These are phyloP conservation scores for Gadopsis marmoratus DNA, from an alignment of 2,797 vertebrate genomes.

Conservation along the genomic window DNA sequence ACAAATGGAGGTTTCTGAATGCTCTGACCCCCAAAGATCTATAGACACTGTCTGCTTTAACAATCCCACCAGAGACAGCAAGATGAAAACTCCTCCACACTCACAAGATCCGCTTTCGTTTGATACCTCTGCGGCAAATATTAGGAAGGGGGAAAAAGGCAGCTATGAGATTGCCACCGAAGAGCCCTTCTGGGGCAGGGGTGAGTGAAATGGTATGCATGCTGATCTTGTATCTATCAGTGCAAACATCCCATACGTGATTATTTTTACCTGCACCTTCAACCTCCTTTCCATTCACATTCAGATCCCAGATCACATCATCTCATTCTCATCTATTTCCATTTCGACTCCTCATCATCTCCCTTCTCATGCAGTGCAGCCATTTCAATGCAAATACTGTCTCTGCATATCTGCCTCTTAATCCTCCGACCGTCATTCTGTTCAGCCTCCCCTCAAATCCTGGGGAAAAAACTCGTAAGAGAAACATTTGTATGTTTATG, in stretches of 20 bases:
- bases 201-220: conserved; percentile 70
- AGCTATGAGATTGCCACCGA: conserved; percentile 65
- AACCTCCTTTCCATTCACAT: conserved; percentile 70
- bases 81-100: conserved; percentile 70
- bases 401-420: conserved; percentile 63
- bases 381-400: conserved; percentile 71
- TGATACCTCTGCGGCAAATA: conserved; percentile 68
- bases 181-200: conserved; percentile 63
- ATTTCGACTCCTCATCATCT: conserved; percentile 50
- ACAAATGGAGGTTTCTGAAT: conserved; percentile 77
- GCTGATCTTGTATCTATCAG: conserved; percentile 77
- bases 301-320: conserved; percentile 66
- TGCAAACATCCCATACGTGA: conserved; percentile 66
- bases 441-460: conserved; percentile 54
- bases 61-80: conserved; percentile 63
- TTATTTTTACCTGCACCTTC: conserved; percentile 73
- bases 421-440: conserved; percentile 49
- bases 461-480: conserved; percentile 55
- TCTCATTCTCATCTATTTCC: conserved; percentile 65
- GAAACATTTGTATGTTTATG: conserved; percentile 71
- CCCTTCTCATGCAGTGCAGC: conserved; percentile 46
- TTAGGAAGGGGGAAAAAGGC: conserved; percentile 49
- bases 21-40: conserved; percentile 72
- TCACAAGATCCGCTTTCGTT: conserved; percentile 63
- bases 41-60: conserved; percentile 69